These are phyloP conservation scores for Yoshiicerus persimilis DNA, from an alignment of 1,140 invertebrate species.

Conservation along the genomic window DNA sequence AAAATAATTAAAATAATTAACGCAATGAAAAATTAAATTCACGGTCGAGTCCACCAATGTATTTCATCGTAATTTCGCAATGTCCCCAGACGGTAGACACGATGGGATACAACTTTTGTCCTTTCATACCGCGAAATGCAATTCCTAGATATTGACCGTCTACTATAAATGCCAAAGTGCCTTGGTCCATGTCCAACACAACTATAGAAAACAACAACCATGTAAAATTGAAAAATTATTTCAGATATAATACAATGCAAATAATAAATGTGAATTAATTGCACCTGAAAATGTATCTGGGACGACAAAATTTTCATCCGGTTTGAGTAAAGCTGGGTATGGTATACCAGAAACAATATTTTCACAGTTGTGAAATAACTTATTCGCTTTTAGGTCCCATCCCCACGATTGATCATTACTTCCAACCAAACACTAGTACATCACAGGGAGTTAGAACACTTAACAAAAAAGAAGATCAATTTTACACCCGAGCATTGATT, in stretches of 20 bases:
- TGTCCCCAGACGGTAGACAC: slow-evolving; percentile 99
- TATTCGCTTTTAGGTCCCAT: slow-evolving; percentile 96
- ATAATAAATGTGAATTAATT: background rate
- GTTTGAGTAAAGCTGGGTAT: slow-evolving; percentile 88
- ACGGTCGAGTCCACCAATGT: slow-evolving; percentile 98
- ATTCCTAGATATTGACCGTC: slow-evolving; percentile 97
- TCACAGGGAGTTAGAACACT: too few species aligned
- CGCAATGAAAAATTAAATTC: slow-evolving; percentile 61
- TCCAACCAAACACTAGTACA: slow-evolving; percentile 69
- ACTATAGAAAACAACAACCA: slow-evolving; percentile 60
- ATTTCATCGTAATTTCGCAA: slow-evolving; percentile 99
- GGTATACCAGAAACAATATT: slow-evolving; percentile 79
- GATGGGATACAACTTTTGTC: slow-evolving; percentile 95
- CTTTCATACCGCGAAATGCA: slow-evolving; percentile 94
- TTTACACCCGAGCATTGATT: too few species aligned
- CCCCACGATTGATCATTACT: slow-evolving; percentile 95
- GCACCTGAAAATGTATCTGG: slow-evolving; percentile 89
- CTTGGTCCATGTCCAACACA: slow-evolving; percentile 99
- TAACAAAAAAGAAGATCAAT: too few species aligned
- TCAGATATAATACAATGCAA: background rate
- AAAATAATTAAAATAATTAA: background rate
- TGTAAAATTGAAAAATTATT: background rate
- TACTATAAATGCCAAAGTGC: slow-evolving; percentile 95
- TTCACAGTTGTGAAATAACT: slow-evolving; percentile 89
- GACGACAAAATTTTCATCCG: slow-evolving; percentile 95